Percentiles rank a stretch among this genome's conserved stretches.
phyloP scores from a whole-genome alignment of 2,113 vertebrate genomes.

The Nansenia antarctica region DNA sequence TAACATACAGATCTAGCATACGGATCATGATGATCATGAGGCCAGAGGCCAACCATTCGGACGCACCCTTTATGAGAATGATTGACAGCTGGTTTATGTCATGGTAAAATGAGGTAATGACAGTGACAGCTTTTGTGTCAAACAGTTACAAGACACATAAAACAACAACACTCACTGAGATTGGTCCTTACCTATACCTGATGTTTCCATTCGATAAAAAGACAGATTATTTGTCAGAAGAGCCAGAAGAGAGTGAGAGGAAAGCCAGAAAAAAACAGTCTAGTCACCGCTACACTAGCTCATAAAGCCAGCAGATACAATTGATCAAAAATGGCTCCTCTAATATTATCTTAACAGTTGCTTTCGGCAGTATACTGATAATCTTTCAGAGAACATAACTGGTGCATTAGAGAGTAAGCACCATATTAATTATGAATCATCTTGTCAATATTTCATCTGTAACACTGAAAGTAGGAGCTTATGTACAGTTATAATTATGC shows the following conservation, averaged over 20 bases:
- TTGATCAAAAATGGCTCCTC: no score
- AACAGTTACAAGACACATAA: slow-evolving; percentile 24
- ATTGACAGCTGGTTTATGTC: not conserved
- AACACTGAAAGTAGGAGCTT: no score
- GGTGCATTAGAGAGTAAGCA: not conserved
- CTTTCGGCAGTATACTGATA: no score
- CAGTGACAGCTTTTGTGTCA: slow-evolving; percentile 19
- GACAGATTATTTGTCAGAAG: slow-evolving; percentile 40
- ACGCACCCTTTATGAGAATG: not conserved
- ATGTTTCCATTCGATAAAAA: slow-evolving; percentile 37
- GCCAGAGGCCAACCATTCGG: no score
- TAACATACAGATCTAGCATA: no score
- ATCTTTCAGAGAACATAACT: slow-evolving; percentile 16
- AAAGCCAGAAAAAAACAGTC: not conserved
- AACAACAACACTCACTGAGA: slow-evolving; percentile 33
- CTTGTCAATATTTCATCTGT: not conserved
- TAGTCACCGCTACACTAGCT: not conserved
- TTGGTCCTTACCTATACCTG: slow-evolving; percentile 76
- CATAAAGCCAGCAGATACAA: not conserved
- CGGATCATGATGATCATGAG: no score
- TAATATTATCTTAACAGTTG: not conserved
- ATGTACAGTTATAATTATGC: no score
- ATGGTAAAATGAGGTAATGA: slow-evolving; percentile 21
- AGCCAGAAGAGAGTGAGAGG: not conserved
- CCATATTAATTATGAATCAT: not conserved